phyloP scores from a whole-genome alignment of 1,140 invertebrate genomes.

The Rhagoletis zephyria region DNA sequence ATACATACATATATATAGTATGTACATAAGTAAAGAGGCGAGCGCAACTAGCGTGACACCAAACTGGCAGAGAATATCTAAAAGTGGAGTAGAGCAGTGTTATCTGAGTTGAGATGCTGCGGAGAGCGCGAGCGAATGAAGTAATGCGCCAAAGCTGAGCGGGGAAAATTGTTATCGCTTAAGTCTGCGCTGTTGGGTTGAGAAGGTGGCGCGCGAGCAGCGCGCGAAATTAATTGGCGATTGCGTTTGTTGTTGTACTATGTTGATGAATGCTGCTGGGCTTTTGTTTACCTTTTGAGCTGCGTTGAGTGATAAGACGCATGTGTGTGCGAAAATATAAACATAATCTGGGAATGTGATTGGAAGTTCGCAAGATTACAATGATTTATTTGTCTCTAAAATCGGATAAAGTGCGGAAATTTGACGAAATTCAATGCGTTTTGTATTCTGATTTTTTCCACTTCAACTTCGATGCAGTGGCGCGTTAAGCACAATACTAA shows the following conservation, averaged over 20 bases:
- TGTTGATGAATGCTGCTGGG: neutral
- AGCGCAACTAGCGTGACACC: neutral
- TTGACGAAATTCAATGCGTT: no score
- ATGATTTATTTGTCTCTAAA: no score
- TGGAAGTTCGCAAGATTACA: neutral
- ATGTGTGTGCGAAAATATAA: neutral
- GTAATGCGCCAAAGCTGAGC: neutral
- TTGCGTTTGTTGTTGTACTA: neutral
- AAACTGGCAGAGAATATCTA: neutral
- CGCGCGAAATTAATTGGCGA: neutral
- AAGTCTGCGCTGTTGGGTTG: neutral
- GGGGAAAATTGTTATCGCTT: neutral
- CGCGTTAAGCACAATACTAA: no score
- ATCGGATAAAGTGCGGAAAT: no score
- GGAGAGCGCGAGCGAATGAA: neutral
- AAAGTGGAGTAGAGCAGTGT: neutral
- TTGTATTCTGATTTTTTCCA: no score
- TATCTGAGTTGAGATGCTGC: neutral
- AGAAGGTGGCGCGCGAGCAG: neutral
- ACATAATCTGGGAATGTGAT: neutral
- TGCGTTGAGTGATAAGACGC: constrained; percentile 1
- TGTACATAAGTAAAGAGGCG: neutral
- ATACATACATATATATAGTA: no score
- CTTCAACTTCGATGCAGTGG: no score
- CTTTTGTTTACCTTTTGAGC: constrained; percentile 30